Base-by-base conservation (phyloP, 2,888 invertebrate species). In the Spodoptera exigua region DNA sequence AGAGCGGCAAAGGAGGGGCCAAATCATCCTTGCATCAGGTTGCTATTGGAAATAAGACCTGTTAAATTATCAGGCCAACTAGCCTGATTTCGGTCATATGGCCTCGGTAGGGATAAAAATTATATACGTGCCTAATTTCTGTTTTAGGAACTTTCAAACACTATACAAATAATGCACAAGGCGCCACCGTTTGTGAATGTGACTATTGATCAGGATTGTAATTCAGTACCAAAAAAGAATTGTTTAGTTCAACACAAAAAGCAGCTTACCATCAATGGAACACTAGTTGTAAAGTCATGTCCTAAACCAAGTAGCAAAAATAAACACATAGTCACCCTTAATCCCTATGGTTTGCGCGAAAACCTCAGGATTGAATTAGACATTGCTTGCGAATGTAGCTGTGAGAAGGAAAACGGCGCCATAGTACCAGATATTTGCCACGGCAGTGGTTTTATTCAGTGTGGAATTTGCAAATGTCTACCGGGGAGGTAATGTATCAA, bases 351-450 rank as follows among this genome's bases (percentile, higher is more conserved):
- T 11, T 85, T 97, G 5, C 93, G 95, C 43, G 97, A 98, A 80
- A 95, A 94, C 63, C 87, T 98, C 14, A 89, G 83, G 1, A 91
- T 98, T 37, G 94, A 96, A 44, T 83, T 98, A 37, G 95, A 96
- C 64, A 93, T 97, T n/a, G 88, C 96, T 37, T 98, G 98, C 82
- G 95, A 96, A 68, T 98, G 98, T 84, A 94, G 95, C 7, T 98
- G 98, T 87, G 97, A 97, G 80, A 89, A 88, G 46, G 18, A 46
- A 83, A 60, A 78, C 36, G 89, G 68, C 27, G 83, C 78, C 57
- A 91, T 95, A 3, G 67, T 41, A 35, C 34, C 71, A 1, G 9
- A 1, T 0, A 73, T 86, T 36, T 95, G 95, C 70, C 81, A 76
- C 13, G 43, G 48, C 0, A 84, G 83, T 43, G 96, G 96, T 11